Evolutionary conservation across 2,888 invertebrate species (phyloP).

Genomic region (Melanchra persicariae): DNA sequence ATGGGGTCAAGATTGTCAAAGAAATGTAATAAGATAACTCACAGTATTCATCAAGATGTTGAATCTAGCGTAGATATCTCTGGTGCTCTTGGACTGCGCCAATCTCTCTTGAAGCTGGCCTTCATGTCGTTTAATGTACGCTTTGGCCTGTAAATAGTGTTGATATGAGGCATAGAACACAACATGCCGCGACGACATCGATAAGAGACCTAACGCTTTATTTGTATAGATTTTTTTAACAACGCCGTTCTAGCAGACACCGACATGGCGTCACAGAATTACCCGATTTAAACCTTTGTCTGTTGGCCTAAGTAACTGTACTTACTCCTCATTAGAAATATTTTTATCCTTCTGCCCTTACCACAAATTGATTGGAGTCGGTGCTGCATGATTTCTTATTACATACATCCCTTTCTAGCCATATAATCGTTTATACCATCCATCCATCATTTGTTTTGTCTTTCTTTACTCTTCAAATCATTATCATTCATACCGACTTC

Average conservation of each 20-base stretch:
- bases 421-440: too few species aligned
- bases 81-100: conserved; percentile 96
- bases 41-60: conserved; percentile 95
- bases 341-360: too few species aligned
- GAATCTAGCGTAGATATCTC: conserved; percentile 96
- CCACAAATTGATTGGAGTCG: neutral
- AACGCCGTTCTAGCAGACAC: too few species aligned
- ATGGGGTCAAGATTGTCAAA: neutral
- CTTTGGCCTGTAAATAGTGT: conserved; percentile 93
- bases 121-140: conserved; percentile 96
- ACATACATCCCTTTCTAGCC: neutral
- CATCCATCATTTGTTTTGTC: neutral
- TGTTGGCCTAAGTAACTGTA: too few species aligned
- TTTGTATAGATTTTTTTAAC: too few species aligned
- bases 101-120: conserved; percentile 96
- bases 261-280: too few species aligned
- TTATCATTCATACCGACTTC: neutral
- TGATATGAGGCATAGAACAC: neutral
- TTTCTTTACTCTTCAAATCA: neutral
- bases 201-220: too few species aligned
- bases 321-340: too few species aligned
- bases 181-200: too few species aligned
- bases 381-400: too few species aligned
- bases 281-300: too few species aligned
- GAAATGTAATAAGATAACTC: conserved; percentile 70